Conservation (phyloP, 2,797 vertebrate genomes). For the Gymnothorax reevesii region DNA sequence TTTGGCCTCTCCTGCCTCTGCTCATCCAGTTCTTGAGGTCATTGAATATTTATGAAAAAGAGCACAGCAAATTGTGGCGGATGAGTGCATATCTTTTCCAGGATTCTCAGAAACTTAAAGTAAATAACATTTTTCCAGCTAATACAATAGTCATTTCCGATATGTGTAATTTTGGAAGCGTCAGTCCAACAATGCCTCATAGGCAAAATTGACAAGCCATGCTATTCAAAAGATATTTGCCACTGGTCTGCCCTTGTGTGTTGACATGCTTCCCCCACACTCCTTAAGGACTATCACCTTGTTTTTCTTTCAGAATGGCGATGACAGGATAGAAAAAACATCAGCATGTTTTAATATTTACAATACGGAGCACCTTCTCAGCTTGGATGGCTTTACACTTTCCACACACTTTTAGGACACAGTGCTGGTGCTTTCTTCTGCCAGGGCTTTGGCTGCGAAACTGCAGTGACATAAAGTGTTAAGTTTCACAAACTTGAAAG, state of each 20-base stretch:
- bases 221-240: neutral
- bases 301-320: neutral
- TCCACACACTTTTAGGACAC: slow-evolving; percentile 27
- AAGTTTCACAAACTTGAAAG: slow-evolving; percentile 48
- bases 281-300: neutral
- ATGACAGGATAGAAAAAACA: slow-evolving; percentile 49
- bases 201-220: neutral
- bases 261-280: neutral
- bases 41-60: slow-evolving; percentile 40
- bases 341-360: slow-evolving; percentile 40
- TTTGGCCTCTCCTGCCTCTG: slow-evolving; percentile 49
- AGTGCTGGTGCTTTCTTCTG: slow-evolving; percentile 24
- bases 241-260: neutral
- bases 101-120: neutral
- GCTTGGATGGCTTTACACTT: slow-evolving; percentile 39
- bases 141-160: neutral
- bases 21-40: slow-evolving; percentile 37
- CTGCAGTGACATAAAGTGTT: slow-evolving; percentile 47
- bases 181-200: neutral
- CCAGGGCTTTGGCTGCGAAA: slow-evolving; percentile 31
- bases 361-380: slow-evolving; percentile 30
- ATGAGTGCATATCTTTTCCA: neutral
- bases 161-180: neutral
- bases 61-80: neutral
- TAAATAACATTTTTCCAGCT: neutral